A percentile compares a stretch with the other conserved stretches of the same genome.
These are phyloP conservation scores for Ametastegia equiseti DNA, from an alignment of 2,888 invertebrate species.

Conservation along the genomic window DNA sequence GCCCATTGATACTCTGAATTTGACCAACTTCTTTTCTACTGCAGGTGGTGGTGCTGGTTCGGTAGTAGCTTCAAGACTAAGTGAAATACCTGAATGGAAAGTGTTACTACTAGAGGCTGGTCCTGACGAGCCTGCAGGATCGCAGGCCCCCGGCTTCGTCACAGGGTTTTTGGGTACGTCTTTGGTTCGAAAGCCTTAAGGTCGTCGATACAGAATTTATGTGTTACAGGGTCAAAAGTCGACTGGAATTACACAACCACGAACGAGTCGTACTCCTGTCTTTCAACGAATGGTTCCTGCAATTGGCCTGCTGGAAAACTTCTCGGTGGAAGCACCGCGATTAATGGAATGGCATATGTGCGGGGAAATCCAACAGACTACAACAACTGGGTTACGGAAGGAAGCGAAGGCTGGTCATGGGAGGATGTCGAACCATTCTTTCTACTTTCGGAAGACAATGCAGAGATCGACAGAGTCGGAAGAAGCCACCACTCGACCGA, in stretches of 20 bases:
- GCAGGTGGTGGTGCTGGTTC: conserved; percentile 82
- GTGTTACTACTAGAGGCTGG: neutral
- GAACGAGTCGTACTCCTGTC: conserved; percentile 82
- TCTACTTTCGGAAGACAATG: conserved; percentile 83
- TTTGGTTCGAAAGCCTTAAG: neutral
- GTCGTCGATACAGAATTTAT: conserved; percentile 69
- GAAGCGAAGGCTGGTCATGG: neutral
- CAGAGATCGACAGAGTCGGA: conserved; percentile 81
- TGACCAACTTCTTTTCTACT: neutral
- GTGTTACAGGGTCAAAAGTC: conserved; percentile 71
- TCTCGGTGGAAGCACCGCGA: conserved; percentile 84
- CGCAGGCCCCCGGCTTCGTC: neutral
- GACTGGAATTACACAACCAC: conserved; percentile 84
- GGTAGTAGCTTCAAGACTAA: conserved; percentile 81
- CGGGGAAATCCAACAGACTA: conserved; percentile 87
- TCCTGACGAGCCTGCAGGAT: conserved; percentile 76
- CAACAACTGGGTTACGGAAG: conserved; percentile 84
- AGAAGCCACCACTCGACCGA: conserved; percentile 80
- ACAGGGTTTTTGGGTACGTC: neutral
- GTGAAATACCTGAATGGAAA: conserved; percentile 77
- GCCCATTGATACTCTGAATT: neutral
- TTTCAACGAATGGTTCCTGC: conserved; percentile 76
- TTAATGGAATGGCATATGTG: conserved; percentile 92
- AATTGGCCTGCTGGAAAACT: conserved; percentile 86
- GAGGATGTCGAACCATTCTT: conserved; percentile 83